Evolutionary conservation across 2,797 vertebrate species (phyloP).

Genomic region (Cryptoprocta ferox): DNA sequence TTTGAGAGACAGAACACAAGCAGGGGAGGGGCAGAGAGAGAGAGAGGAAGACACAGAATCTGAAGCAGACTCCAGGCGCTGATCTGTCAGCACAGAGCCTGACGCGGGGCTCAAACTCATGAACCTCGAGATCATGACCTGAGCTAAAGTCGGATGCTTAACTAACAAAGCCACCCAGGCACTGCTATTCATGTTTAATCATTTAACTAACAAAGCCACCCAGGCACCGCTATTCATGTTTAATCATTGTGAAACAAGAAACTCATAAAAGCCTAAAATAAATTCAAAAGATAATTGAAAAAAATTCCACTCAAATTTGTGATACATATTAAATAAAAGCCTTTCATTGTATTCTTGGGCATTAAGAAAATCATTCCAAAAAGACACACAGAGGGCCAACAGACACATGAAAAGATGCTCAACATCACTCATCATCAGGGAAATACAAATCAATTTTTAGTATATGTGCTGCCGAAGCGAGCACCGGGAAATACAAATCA

Average conservation of each 20-base stretch:
- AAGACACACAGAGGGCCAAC: neutral
- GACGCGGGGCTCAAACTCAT: too few species aligned
- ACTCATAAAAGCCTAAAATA: neutral
- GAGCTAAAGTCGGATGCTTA: too few species aligned
- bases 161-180: too few species aligned
- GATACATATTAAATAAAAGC: neutral
- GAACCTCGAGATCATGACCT: too few species aligned
- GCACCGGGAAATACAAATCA: neutral
- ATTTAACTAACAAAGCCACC: too few species aligned
- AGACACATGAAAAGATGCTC: neutral
- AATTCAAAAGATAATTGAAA: conserved; percentile 8
- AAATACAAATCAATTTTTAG: neutral
- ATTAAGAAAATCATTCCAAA: neutral
- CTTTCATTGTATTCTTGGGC: neutral
- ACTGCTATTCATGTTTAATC: neutral
- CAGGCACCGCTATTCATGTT: neutral
- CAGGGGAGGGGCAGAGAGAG: too few species aligned
- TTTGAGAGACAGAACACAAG: neutral
- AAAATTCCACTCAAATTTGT: neutral
- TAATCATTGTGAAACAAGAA: neutral
- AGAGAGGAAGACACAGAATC: too few species aligned
- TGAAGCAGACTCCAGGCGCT: too few species aligned
- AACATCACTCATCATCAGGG: neutral
- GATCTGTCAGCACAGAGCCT: too few species aligned
- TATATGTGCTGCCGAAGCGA: too few species aligned